phyloP scores from a whole-genome alignment of 1,140 invertebrate species.

The Drosophila nigrodunni region DNA sequence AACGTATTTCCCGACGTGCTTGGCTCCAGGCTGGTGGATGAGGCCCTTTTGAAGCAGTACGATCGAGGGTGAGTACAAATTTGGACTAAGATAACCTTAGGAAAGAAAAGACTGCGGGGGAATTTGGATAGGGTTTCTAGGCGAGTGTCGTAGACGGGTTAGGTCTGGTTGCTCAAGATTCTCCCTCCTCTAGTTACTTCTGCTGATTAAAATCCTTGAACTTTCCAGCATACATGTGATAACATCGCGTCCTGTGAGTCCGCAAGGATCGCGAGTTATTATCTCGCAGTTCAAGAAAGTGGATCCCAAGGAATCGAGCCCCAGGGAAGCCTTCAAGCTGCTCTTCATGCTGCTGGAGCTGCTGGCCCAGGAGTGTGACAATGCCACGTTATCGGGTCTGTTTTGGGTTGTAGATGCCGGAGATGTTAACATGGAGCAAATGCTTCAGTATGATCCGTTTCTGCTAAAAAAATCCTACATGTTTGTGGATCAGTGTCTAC shows the following conservation, averaged over 20 bases:
- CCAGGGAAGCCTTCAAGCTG: conserved; percentile 72
- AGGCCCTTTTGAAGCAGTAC: conserved; percentile 83
- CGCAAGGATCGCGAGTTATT: conserved; percentile 60
- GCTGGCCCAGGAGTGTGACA: conserved; percentile 71
- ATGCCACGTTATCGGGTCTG: conserved; percentile 58
- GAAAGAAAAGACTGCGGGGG: too few species aligned
- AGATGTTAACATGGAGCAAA: conserved; percentile 72
- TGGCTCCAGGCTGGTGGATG: conserved; percentile 69
- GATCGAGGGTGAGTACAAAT: conserved; percentile 84
- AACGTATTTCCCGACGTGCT: conserved; percentile 86
- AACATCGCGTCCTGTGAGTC: conserved; percentile 50
- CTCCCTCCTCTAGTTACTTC: too few species aligned
- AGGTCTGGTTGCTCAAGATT: too few species aligned
- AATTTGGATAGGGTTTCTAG: too few species aligned
- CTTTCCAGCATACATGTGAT: conserved; percentile 68
- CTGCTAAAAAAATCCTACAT: conserved; percentile 66
- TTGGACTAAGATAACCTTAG: too few species aligned
- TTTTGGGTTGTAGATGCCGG: conserved; percentile 65
- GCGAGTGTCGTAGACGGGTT: too few species aligned
- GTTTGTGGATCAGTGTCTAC: conserved; percentile 68
- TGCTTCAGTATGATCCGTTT: conserved; percentile 74
- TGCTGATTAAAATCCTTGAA: neutral
- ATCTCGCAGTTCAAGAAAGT: conserved; percentile 74
- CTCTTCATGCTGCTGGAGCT: conserved; percentile 73
- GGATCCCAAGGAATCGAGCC: conserved; percentile 68